A percentile compares a stretch with the other conserved stretches of the same genome.
Conservation (phyloP, 1,140 invertebrate genomes). For the Magallana angulata region DNA sequence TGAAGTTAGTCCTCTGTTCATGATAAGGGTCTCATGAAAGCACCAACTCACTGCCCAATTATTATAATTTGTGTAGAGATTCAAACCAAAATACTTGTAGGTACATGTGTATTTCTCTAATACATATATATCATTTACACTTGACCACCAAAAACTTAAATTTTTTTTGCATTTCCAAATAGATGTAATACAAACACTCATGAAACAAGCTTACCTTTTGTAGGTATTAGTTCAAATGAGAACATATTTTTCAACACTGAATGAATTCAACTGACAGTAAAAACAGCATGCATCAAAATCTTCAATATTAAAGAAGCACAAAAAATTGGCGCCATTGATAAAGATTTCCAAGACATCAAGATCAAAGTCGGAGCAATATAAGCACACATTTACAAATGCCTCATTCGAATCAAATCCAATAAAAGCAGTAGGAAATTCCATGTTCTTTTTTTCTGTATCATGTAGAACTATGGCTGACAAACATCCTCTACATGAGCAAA, state of each 20-base stretch:
- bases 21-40: conserved; percentile 15
- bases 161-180: background rate
- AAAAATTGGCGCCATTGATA: conserved; percentile 5
- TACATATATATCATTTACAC: background rate
- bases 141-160: background rate
- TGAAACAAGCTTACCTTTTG: conserved; percentile 1
- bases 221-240: background rate
- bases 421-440: conserved; percentile 9
- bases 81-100: background rate
- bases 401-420: conserved; percentile 10
- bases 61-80: background rate
- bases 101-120: background rate
- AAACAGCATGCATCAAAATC: background rate
- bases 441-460: conserved; percentile 16
- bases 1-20: background rate
- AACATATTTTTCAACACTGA: background rate
- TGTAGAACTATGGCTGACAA: conserved; percentile 10
- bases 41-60: background rate
- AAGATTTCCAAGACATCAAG: conserved; percentile 9
- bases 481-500: background rate
- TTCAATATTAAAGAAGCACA: background rate
- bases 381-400: conserved; percentile 9
- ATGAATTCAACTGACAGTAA: conserved; percentile 16
- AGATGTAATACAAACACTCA: conserved; percentile 2
- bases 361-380: conserved; percentile 4